phyloP scores from a whole-genome alignment of 2,888 invertebrate genomes.

The Busseola fusca region DNA sequence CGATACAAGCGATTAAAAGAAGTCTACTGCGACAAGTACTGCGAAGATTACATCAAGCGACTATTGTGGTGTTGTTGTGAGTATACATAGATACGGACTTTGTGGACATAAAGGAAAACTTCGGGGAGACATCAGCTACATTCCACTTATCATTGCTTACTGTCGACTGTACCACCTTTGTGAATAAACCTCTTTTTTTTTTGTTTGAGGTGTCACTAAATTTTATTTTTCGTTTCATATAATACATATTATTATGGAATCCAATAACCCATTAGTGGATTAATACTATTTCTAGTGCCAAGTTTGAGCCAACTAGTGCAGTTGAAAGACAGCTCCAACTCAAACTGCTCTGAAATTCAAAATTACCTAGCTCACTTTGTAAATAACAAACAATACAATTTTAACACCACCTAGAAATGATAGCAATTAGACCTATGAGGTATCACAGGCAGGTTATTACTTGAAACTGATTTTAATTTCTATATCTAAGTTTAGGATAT shows the following conservation, averaged over 20 bases:
- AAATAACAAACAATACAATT: constrained; percentile 60
- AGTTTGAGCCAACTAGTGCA: constrained; percentile 45
- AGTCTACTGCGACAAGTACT: too few relatives aligned
- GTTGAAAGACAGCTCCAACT: constrained; percentile 35
- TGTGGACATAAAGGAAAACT: too few relatives aligned
- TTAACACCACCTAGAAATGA: constrained; percentile 58
- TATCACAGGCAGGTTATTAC: constrained; percentile 63
- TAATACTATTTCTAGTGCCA: constrained; percentile 62
- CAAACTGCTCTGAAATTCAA: constrained; percentile 45
- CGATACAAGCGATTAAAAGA: too few relatives aligned
- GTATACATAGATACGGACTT: too few relatives aligned
- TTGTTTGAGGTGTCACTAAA: constrained; percentile 61
- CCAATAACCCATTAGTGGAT: constrained; percentile 58
- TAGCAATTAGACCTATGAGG: constrained; percentile 62
- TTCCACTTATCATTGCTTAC: too few relatives aligned
- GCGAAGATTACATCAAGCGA: too few relatives aligned
- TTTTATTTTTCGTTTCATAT: constrained; percentile 62
- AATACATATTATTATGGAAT: constrained; percentile 64
- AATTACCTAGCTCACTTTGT: constrained; percentile 44
- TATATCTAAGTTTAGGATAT: constrained; percentile 44
- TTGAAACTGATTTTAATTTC: constrained; percentile 56
- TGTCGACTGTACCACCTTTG: too few relatives aligned
- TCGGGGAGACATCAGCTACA: too few relatives aligned
- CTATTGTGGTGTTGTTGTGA: too few relatives aligned
- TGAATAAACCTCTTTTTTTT: too few relatives aligned